Conservation (phyloP, 2,113 vertebrate species). For the Okapia johnstoni region DNA sequence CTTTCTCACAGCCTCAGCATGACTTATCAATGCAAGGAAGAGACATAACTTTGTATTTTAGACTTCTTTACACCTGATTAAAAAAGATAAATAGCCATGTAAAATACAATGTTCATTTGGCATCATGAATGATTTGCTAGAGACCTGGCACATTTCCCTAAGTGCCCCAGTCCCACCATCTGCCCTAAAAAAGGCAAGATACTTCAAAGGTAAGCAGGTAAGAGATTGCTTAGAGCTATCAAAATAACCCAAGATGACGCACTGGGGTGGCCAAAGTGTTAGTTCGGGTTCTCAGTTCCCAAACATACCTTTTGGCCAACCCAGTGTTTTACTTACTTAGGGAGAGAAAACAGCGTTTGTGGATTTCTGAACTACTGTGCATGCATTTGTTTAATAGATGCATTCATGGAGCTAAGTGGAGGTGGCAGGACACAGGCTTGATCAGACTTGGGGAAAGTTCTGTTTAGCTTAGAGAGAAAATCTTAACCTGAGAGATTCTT, state of each 20-base stretch:
- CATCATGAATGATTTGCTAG: neutral
- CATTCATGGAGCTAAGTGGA: neutral
- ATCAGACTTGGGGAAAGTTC: neutral
- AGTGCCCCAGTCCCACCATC: too few species aligned
- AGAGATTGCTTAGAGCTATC: neutral
- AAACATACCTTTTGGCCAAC: neutral
- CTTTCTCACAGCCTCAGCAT: neutral
- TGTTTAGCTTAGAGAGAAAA: slow-evolving; percentile 3
- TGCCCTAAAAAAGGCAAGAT: neutral
- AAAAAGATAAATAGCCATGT: neutral
- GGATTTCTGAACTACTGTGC: slow-evolving; percentile 22
- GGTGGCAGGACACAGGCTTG: neutral
- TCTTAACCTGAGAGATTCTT: slow-evolving; percentile 27
- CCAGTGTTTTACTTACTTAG: neutral
- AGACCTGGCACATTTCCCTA: neutral
- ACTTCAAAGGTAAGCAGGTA: neutral
- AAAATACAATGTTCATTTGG: neutral
- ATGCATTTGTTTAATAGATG: slow-evolving; percentile 64
- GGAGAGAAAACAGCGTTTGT: neutral
- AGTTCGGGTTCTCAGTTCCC: neutral
- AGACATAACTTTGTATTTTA: neutral
- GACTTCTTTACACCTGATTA: neutral
- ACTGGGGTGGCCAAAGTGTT: neutral
- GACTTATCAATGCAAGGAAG: neutral
- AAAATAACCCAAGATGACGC: neutral